Evolutionary conservation across 1,140 invertebrate genomes (phyloP).

Genomic region (Branchinecta lindahli): DNA sequence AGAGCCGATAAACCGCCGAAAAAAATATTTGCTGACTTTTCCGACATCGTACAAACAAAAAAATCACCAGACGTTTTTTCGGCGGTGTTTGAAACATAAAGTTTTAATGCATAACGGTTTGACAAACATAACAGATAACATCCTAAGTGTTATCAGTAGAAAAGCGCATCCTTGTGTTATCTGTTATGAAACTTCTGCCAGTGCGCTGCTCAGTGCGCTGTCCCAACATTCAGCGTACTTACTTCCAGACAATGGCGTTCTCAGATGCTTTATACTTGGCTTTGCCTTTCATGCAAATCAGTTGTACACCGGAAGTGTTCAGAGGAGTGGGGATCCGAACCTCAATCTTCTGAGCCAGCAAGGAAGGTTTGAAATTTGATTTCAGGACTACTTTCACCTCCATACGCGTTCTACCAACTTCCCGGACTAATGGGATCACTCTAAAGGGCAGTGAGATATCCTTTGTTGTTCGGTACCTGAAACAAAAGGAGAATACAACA

Average conservation of each 20-base stretch:
- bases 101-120: no score
- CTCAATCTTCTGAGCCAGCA: slow-evolving; percentile 98
- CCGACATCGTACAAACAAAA: no score
- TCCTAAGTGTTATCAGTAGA: no score
- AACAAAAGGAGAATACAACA: slow-evolving; percentile 16
- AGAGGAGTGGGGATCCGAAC: slow-evolving; percentile 96
- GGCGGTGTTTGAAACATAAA: no score
- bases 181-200: no score
- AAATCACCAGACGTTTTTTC: no score
- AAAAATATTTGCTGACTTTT: no score
- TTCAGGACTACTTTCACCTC: slow-evolving; percentile 99
- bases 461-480: slow-evolving; percentile 95
- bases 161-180: no score
- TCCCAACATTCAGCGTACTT: slow-evolving; percentile 33
- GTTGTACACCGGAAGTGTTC: slow-evolving; percentile 95
- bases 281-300: slow-evolving; percentile 98
- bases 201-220: no score
- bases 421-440: slow-evolving; percentile 93
- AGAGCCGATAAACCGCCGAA: no score
- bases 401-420: slow-evolving; percentile 97
- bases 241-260: slow-evolving; percentile 99
- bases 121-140: no score
- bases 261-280: slow-evolving; percentile 99
- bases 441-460: slow-evolving; percentile 98
- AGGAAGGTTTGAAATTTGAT: slow-evolving; percentile 97